These are phyloP conservation scores for Scopus umbretta DNA, from an alignment of 2,113 vertebrate species.

Conservation along the genomic window DNA sequence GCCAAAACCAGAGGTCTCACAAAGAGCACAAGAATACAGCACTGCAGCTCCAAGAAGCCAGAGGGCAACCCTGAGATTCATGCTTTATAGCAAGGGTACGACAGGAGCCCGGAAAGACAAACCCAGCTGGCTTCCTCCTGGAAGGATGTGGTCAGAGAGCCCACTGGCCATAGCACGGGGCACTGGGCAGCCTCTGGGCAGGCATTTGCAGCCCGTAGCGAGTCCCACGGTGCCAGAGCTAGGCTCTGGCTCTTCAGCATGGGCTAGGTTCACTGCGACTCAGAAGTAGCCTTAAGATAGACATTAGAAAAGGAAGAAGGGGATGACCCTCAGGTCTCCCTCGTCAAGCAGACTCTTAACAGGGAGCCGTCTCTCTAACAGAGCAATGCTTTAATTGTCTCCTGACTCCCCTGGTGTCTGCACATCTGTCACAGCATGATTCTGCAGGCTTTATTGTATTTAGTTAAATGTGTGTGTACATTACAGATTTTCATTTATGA, in stretches of 20 bases:
- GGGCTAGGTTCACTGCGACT: accelerated
- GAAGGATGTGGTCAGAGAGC: accelerated
- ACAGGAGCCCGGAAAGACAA: background rate
- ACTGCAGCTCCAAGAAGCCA: background rate
- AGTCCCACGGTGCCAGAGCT: background rate
- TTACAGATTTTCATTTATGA: background rate
- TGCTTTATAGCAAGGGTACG: background rate
- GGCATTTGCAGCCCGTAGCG: accelerated
- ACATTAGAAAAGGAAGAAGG: background rate
- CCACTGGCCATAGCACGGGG: background rate
- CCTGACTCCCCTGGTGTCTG: background rate
- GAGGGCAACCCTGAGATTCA: background rate
- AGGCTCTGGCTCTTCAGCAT: background rate
- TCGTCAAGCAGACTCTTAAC: background rate
- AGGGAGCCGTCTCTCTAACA: background rate
- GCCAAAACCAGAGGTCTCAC: background rate
- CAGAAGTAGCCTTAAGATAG: background rate
- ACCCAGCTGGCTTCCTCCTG: background rate
- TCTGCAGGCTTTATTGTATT: background rate
- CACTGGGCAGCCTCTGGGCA: background rate
- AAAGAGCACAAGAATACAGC: background rate
- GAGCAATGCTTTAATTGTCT: background rate
- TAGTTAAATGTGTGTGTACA: background rate
- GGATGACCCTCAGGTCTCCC: background rate
- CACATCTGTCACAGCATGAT: background rate